Percentiles rank a stretch among this genome's conserved stretches.
Evolutionary conservation across 2,888 invertebrate species (phyloP).

Genomic region (Ennomos quercinarius): DNA sequence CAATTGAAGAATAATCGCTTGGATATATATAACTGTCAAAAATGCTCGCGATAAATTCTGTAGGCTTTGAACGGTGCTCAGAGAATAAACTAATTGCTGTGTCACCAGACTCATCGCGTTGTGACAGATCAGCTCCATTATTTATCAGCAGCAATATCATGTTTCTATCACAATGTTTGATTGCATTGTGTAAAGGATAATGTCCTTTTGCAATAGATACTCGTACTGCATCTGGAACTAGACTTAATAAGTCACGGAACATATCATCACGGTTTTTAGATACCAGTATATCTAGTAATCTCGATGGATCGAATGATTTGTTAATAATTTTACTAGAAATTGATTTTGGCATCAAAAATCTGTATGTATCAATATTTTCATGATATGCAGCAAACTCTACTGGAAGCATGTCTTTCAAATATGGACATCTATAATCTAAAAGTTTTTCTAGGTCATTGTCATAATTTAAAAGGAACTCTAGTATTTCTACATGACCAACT

Average conservation of each 20-base stretch:
- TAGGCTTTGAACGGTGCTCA: slow-evolving; percentile 59
- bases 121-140: slow-evolving; percentile 17
- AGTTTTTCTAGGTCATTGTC: slow-evolving; percentile 44
- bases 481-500: slow-evolving; percentile 75
- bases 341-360: slow-evolving; percentile 55
- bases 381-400: slow-evolving; percentile 38
- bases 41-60: slow-evolving; percentile 70
- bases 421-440: slow-evolving; percentile 7
- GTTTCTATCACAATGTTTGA: slow-evolving; percentile 6
- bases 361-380: slow-evolving; percentile 53
- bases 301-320: background rate
- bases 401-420: slow-evolving; percentile 13
- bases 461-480: slow-evolving; percentile 75
- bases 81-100: slow-evolving; percentile 16
- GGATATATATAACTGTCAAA: slow-evolving; percentile 68
- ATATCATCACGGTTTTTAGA: slow-evolving; percentile 6
- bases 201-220: background rate
- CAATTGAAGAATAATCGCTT: slow-evolving; percentile 15
- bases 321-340: slow-evolving; percentile 37
- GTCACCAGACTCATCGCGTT: background rate
- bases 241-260: slow-evolving; percentile 1
- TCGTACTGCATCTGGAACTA: slow-evolving; percentile 6
- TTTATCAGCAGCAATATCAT: slow-evolving; percentile 6
- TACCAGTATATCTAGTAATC: slow-evolving; percentile 3
- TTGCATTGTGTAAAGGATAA: slow-evolving; percentile 11